Evolutionary conservation across 2,797 vertebrate species (phyloP).

Genomic region (Tapirus indicus): DNA sequence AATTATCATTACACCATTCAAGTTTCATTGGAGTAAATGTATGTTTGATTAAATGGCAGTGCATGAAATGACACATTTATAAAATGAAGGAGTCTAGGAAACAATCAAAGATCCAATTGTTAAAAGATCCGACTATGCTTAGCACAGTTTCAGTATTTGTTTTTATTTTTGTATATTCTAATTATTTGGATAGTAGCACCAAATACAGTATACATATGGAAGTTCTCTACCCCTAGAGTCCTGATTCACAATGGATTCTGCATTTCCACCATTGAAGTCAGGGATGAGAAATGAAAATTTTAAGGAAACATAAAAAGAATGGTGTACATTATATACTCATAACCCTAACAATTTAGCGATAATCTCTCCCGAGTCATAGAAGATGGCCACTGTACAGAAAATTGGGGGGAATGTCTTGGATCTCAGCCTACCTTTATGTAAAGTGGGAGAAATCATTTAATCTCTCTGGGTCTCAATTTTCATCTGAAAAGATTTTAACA

Average conservation of each 20-base stretch:
- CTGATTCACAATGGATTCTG: neutral
- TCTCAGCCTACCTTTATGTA: neutral
- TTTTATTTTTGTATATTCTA: neutral
- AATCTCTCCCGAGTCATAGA: neutral
- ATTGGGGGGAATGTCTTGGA: neutral
- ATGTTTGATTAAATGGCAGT: conserved; percentile 10
- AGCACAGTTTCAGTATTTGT: neutral
- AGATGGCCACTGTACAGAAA: neutral
- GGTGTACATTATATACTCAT: neutral
- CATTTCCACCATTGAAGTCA: neutral
- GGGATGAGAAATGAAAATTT: neutral
- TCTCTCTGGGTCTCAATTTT: neutral
- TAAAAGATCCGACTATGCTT: neutral
- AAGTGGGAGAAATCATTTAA: neutral
- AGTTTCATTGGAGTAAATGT: neutral
- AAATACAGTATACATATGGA: too few relatives aligned
- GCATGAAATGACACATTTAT: neutral
- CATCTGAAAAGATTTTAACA: neutral
- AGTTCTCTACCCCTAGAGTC: neutral
- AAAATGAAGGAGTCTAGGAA: neutral
- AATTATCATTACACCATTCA: neutral
- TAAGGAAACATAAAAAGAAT: neutral
- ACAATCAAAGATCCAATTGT: neutral
- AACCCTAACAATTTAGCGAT: neutral
- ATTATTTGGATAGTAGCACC: neutral